Base-by-base conservation (phyloP, 2,797 vertebrate species). In the Notoglanidium macrostoma region DNA sequence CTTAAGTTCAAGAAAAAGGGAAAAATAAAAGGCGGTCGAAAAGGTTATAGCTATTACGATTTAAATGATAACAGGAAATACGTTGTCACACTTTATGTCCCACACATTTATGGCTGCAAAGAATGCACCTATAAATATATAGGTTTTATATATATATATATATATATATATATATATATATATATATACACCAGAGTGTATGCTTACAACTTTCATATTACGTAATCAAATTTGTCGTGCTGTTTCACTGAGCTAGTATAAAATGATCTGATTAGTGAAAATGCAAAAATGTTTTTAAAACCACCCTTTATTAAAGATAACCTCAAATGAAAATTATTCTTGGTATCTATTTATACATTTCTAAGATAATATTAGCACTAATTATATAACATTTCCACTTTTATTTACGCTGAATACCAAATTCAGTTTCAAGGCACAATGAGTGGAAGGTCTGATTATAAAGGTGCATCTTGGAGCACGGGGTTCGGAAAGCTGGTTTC, bases 401-500 rank as follows among this genome's bases (percentile, higher is more conserved):
- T 35, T 35, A 35, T 35, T 72, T 67, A 40, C 35, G 23, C 2
- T 21, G 35, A 9, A 54, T n/a, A 77, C 14, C 49, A 54, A 29
- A 49, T 40, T n/a, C 1, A 29, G 19, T 54, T 77, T 54, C 26
- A 54, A 35, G 35, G 35, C 35, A 35, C 35, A 35, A 35, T 35
- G 35, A 35, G 35, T 35, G 35, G 35, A 35, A 63, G 59, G 61
- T 51, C 54, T 11, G 70, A 76, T 40, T n/a, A 61, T 86, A 86
- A 90, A 88, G 77, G 54, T 40, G 32, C 55, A 44, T 59, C 44
- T 40, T 80, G 78, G 78, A 61, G 78, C 32, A 61, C 21, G 26
- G 77, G 32, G 35, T 61, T 40, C 11, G 61, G 83, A 83, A 85
- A 26, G 70, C 72, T 14, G 83, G 63, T 82, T 88, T 40, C 81